These are phyloP conservation scores for Limnephilus marmoratus DNA, from an alignment of 2,888 invertebrate species.

Conservation along the genomic window DNA sequence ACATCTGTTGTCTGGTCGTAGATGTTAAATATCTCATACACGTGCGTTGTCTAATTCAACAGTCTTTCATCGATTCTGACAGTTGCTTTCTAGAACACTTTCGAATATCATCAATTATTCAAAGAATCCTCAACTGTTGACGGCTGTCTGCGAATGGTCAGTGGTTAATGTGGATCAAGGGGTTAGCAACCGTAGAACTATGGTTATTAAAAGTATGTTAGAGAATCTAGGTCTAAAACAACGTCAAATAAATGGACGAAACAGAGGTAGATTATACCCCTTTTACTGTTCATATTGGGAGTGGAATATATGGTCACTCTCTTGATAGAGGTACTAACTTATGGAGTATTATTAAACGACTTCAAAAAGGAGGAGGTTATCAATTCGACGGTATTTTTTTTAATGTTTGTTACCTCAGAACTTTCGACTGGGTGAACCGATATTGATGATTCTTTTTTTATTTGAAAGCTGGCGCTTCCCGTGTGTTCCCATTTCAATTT, in stretches of 20 bases:
- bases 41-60: neutral
- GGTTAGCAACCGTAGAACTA: neutral
- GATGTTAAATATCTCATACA: neutral
- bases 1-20: neutral
- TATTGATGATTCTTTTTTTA: too few species aligned
- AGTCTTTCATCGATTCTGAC: neutral
- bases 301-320: neutral
- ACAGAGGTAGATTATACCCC: neutral
- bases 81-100: slow-evolving; percentile 20
- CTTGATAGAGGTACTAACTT: too few species aligned
- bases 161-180: neutral
- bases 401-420: too few species aligned
- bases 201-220: neutral
- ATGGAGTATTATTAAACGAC: too few species aligned
- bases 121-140: neutral
- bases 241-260: neutral
- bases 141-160: neutral
- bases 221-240: neutral
- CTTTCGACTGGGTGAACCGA: too few species aligned
- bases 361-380: too few species aligned
- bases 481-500: too few species aligned
- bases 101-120: slow-evolving; percentile 7
- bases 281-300: neutral
- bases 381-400: too few species aligned
- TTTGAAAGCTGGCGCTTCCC: too few species aligned